Percentiles rank a stretch among this genome's conserved stretches.
phyloP scores from a whole-genome alignment of 2,113 vertebrate species.

The Callionymus lyra region DNA sequence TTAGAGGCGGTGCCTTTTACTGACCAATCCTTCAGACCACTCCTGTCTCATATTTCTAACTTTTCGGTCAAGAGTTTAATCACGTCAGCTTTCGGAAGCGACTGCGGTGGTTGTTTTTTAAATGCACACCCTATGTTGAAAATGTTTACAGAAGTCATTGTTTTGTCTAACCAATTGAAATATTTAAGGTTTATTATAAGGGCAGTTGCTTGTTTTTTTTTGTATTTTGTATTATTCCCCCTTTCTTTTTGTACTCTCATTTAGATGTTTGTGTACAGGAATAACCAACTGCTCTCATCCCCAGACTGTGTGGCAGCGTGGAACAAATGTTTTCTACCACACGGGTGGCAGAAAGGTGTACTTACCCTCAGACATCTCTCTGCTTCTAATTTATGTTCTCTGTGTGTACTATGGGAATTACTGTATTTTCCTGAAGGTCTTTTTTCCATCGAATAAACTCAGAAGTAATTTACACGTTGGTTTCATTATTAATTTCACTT shows the following conservation, averaged over 20 bases:
- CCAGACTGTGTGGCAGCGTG: slow-evolving; percentile 16
- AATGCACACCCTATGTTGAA: slow-evolving; percentile 57
- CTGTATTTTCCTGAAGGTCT: slow-evolving; percentile 63
- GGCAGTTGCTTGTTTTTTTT: slow-evolving; percentile 46
- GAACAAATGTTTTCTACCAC: slow-evolving; percentile 24
- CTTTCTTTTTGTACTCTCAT: slow-evolving; percentile 58
- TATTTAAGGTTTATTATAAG: slow-evolving; percentile 63
- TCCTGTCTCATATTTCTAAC: slow-evolving; percentile 37
- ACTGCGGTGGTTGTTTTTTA: slow-evolving; percentile 46
- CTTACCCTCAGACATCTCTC: slow-evolving; percentile 34
- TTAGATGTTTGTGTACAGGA: slow-evolving; percentile 58
- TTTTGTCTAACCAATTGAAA: slow-evolving; percentile 59
- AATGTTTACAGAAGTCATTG: slow-evolving; percentile 64
- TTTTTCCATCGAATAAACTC: slow-evolving; percentile 64
- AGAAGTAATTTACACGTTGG: slow-evolving; percentile 52
- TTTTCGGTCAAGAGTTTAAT: slow-evolving; percentile 47
- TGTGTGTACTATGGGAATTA: slow-evolving; percentile 61
- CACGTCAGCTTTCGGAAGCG: slow-evolving; percentile 40
- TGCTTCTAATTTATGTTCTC: slow-evolving; percentile 58
- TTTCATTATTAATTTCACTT: slow-evolving; percentile 2
- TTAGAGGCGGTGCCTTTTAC: too few relatives aligned
- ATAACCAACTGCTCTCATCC: slow-evolving; percentile 29
- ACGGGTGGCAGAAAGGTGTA: slow-evolving; percentile 32
- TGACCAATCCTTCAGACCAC: too few relatives aligned
- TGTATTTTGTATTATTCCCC: slow-evolving; percentile 56